Evolutionary conservation across 2,113 vertebrate genomes (phyloP), one percentile per base, ranked within the genome.

Genomic region (Xenus cinereus): DNA sequence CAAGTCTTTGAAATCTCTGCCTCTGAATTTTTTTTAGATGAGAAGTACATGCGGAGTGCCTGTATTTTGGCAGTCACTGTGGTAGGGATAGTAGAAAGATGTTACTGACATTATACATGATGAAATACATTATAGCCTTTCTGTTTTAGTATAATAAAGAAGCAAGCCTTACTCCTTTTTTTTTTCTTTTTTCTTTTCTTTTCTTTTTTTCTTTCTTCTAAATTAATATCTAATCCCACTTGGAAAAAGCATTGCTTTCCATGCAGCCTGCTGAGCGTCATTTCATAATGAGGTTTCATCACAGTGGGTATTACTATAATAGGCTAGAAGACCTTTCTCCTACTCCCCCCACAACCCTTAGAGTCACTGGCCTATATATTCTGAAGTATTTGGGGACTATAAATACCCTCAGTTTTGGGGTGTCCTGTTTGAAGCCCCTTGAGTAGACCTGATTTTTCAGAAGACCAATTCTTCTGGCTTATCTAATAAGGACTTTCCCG

Each of bases 271-370:
- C 62, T 89, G 60, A 96, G 43, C 53, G 56, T 62, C 5, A 11
- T 85, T 90, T 88, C 76, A 88, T 93, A 92, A 93, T 92, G 69
- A 93, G n/a, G 39, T 88, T 88, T 90, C 35, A 35, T 83, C 75
- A 73, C 82, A 90, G 57, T 48, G 39, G 85, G 53, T 90, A 41
- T 93, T 90, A 26, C 32, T 83, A 16, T 83, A 90, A 69, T 20
- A 69, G 45, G 9, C 21, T 73, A 1, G 53, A 73, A 48, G 45
- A 69, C 30, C 71, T 88, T 93, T 67, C 24, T 14, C 16, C 27
- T 60, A 13, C 10, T 72, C 16, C 14, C 4, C 50, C 13, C 28
- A 30, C 48, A 87, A 7, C 10, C 26, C 35, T 51, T 87, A 32
- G 19, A 81, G 14, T 76, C 71, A 35, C 33, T 94, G 92, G 39